Evolutionary conservation across 1,140 invertebrate species (phyloP), one percentile per base, ranked within the genome.

Genomic region (Cotesia typhae): DNA sequence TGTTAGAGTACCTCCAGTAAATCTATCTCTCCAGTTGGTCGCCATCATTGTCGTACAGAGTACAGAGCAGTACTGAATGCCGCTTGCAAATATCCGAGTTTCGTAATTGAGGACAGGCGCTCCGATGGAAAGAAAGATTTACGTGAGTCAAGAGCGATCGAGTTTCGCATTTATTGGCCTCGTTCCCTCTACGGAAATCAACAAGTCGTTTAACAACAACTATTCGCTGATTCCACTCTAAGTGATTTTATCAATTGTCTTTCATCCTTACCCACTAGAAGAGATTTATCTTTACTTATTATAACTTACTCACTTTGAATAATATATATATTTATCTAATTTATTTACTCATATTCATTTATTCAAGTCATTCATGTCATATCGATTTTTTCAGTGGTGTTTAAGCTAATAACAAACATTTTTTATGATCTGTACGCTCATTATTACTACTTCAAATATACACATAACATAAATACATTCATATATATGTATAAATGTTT

Each of bases 81-180:
- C 65, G 64, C 61, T 75, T 72, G 74, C 70, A 72, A 75, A 75
- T 72, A 66, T 75, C 69, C 52, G 52, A 67, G 65, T 75, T 75
- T 75, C 74, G 74, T 75, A 75, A 75, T 75, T 72, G 74, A 75
- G 74, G 74, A 72, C 70, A 72, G 64, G 36, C 55, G 63, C 20
- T 68, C 47, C 37, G 61, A 70, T 71, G 51, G 63, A 47, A 72
- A 75, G 67, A 72, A 67, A 72, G 63, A 72, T 75, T 72, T 72
- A 70, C 70, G 70, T 61, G 59, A 72, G 70, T 70, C 37, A 66
- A 70, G 74, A 70, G 52, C 59, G 37, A 72, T 75, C 70, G 60
- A 75, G 57, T 75, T 66, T 75, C 70, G 37, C 66, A 70, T 75
- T 63, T 75, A 69, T 70, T 65, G 68, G 36, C 72, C 74, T 75